Evolutionary conservation across 1,140 invertebrate genomes (phyloP), one percentile per base, ranked within the genome.

Genomic region (Thaumetopoea pityocampa): DNA sequence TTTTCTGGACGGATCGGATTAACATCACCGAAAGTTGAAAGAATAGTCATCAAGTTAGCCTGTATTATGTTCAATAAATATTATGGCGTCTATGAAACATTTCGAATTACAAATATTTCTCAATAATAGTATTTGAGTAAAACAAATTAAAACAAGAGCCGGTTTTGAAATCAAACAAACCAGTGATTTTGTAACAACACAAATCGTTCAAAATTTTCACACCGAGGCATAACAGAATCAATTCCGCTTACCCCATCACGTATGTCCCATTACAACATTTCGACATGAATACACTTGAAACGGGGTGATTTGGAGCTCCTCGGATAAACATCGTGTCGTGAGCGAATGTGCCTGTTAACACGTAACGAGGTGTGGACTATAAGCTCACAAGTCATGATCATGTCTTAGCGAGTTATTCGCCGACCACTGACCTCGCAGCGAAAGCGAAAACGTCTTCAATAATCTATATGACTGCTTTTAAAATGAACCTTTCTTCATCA

Each of bases 311-410:
- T 74, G 65, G 73, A 74, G 67, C 72, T 77, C 42, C 59, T 48
- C 60, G 70, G 74, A 76, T 83, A 81, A 80, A 71, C 68, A 79
- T 73, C 67, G 56, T 45, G 70, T 83, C 79, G 79, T 83, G 79
- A 77, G 76, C 67, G 76, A 82, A 83, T 77, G 67, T 71, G 73
- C 51, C 76, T 80, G 76, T 80, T 83, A 79, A 79, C 79, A 83
- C 76, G 63, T 80, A 83, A 83, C 76, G 67, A 83, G 79, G 79
- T 80, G 79, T 79, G 72, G 73, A 81, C 58, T 71, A 74, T 76
- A 71, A 78, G 72, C 74, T 69, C 76, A 83, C 79, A 70, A 80
- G 76, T 78, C 74, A 79, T 77, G 74, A 80, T 77, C 74, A 79
- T 79, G 76, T 83, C 76, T 83, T 77, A 74, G 53, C 74, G 50